These are phyloP conservation scores for Carpatolechia fugitivella DNA, from an alignment of 2,888 invertebrate species.

Conservation along the genomic window DNA sequence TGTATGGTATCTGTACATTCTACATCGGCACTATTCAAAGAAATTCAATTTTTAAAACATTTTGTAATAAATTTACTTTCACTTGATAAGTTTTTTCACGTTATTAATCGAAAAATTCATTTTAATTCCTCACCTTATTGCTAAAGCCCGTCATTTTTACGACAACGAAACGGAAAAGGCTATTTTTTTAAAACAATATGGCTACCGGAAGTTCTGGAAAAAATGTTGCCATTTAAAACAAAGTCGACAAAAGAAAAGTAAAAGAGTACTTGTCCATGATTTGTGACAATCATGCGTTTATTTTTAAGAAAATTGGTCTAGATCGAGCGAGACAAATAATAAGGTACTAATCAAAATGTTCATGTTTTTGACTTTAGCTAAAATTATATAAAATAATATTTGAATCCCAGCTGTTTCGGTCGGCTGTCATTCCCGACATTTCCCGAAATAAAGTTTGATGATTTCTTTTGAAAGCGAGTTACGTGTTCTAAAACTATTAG, in stretches of 20 bases:
- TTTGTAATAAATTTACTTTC: slow-evolving; percentile 2
- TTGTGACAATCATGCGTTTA: not conserved
- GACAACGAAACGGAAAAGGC: slow-evolving; percentile 85
- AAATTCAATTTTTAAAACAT: slow-evolving; percentile 1
- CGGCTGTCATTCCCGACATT: not conserved
- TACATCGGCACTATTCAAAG: not conserved
- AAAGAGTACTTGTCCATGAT: not conserved
- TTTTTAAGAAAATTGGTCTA: too few relatives aligned
- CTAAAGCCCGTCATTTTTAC: slow-evolving; percentile 90
- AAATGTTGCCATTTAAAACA: slow-evolving; percentile 33
- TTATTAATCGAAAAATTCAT: slow-evolving; percentile 26
- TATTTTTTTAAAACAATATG: slow-evolving; percentile 68
- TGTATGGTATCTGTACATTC: not conserved
- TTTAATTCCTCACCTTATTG: slow-evolving; percentile 83
- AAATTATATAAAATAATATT: not conserved
- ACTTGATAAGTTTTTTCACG: not conserved
- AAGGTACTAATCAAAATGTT: too few relatives aligned
- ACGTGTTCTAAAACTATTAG: slow-evolving; percentile 29
- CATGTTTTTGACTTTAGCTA: too few relatives aligned
- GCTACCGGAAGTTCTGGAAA: slow-evolving; percentile 61
- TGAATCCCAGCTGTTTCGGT: not conserved
- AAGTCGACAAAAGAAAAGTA: not conserved
- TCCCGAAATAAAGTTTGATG: slow-evolving; percentile 9
- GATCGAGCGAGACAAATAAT: too few relatives aligned
- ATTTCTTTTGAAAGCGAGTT: too few relatives aligned